Evolutionary conservation across 2,113 vertebrate genomes (phyloP).

Genomic region (Philantomba maxwellii): DNA sequence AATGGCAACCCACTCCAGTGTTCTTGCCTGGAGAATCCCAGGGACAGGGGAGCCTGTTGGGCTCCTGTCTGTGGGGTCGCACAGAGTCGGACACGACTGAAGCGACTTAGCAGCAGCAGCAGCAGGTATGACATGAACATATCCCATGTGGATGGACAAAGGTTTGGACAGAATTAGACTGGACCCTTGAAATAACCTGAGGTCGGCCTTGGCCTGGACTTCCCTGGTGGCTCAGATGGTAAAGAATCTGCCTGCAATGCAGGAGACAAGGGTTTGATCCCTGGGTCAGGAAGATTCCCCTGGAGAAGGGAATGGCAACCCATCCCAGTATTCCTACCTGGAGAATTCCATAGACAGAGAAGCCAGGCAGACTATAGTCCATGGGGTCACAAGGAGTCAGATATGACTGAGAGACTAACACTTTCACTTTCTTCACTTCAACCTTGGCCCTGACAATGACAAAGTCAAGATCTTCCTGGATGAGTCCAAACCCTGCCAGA

Average conservation of each 20-base stretch:
- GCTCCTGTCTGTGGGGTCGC: too few relatives aligned
- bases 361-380: not conserved
- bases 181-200: not conserved
- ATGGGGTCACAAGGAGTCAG: not conserved
- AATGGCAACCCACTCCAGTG: too few relatives aligned
- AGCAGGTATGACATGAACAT: not conserved
- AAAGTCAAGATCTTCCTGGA: not conserved
- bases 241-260: not conserved
- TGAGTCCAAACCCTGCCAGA: not conserved
- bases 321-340: not conserved
- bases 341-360: not conserved
- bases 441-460: not conserved
- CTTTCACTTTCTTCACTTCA: not conserved
- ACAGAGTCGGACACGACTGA: too few relatives aligned
- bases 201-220: not conserved
- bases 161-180: not conserved
- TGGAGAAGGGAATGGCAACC: not conserved
- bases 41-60: too few relatives aligned
- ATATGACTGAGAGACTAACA: not conserved
- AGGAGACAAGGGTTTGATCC: not conserved
- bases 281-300: not conserved
- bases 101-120: too few relatives aligned
- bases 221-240: not conserved
- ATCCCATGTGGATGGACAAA: not conserved
- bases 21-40: too few relatives aligned